These are phyloP conservation scores for Betta splendens DNA, from an alignment of 2,797 vertebrate species.

Conservation along the genomic window DNA sequence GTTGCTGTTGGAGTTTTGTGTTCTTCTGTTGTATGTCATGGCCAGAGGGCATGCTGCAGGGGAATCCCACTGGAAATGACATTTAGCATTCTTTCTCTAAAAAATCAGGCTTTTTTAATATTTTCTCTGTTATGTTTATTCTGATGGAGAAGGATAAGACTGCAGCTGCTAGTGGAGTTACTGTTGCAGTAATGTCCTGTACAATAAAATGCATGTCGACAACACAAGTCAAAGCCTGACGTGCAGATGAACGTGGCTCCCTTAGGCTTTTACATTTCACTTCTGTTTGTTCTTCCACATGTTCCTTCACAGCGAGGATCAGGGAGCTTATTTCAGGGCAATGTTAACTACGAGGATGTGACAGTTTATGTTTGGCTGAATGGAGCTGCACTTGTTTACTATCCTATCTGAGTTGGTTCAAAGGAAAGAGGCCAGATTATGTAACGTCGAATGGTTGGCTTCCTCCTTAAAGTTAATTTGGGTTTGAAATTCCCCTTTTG, in stretches of 20 bases:
- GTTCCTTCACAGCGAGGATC: conserved; percentile 3
- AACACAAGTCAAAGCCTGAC: conserved; percentile 6
- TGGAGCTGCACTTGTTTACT: conserved; percentile 23
- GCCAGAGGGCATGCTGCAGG: conserved; percentile 57
- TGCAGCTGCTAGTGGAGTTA: background rate
- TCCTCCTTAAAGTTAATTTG: conserved; percentile 51
- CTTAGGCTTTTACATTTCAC: background rate
- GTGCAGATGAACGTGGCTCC: too few species aligned
- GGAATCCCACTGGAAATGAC: conserved; percentile 50
- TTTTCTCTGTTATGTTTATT: conserved; percentile 43
- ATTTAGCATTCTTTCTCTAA: conserved; percentile 47
- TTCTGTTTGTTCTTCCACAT: background rate
- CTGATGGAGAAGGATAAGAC: conserved; percentile 9
- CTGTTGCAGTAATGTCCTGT: background rate
- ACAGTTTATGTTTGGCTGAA: conserved; percentile 22
- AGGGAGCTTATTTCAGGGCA: conserved; percentile 14
- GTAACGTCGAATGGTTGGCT: conserved; percentile 24
- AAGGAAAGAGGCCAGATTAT: conserved; percentile 29
- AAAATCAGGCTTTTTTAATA: conserved; percentile 38
- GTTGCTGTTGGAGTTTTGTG: conserved; percentile 38
- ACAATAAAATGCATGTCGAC: conserved; percentile 6
- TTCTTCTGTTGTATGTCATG: conserved; percentile 49
- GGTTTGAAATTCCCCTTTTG: conserved; percentile 34
- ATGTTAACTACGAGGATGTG: conserved; percentile 13
- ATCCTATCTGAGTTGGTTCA: conserved; percentile 31